Percentiles rank a stretch among this genome's conserved stretches.
Evolutionary conservation across 2,113 vertebrate species (phyloP).

Genomic region (Upupa epops): DNA sequence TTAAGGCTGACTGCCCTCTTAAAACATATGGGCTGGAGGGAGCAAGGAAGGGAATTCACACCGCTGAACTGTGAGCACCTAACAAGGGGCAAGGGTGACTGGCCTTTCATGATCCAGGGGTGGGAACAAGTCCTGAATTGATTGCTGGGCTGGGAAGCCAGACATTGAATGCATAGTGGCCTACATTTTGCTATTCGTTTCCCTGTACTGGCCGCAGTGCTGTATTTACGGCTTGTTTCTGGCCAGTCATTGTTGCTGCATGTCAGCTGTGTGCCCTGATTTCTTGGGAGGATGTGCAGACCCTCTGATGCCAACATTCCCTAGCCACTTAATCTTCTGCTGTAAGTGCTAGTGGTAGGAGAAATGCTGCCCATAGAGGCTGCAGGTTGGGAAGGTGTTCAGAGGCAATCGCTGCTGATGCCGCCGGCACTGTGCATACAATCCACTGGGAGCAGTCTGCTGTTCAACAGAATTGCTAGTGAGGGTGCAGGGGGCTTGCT

Average conservation of each 20-base stretch:
- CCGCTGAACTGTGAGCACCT: not conserved
- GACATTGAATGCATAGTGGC: not conserved
- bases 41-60: not conserved
- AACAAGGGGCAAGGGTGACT: accelerated
- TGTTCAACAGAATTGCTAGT: not conserved
- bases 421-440: not conserved
- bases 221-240: not conserved
- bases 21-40: not conserved
- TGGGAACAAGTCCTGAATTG: not conserved
- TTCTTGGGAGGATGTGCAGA: not conserved
- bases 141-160: not conserved
- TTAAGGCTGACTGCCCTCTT: not conserved
- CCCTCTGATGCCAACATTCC: not conserved
- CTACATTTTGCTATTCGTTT: not conserved
- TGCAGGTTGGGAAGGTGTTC: not conserved
- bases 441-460: not conserved
- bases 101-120: not conserved
- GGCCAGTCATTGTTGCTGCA: not conserved
- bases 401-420: not conserved
- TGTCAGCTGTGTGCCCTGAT: accelerated
- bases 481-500: not conserved
- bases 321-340: not conserved
- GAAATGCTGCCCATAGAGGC: accelerated
- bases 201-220: accelerated
- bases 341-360: not conserved